Base-by-base conservation (phyloP, 2,888 invertebrate species). In the Andrena minutula region DNA sequence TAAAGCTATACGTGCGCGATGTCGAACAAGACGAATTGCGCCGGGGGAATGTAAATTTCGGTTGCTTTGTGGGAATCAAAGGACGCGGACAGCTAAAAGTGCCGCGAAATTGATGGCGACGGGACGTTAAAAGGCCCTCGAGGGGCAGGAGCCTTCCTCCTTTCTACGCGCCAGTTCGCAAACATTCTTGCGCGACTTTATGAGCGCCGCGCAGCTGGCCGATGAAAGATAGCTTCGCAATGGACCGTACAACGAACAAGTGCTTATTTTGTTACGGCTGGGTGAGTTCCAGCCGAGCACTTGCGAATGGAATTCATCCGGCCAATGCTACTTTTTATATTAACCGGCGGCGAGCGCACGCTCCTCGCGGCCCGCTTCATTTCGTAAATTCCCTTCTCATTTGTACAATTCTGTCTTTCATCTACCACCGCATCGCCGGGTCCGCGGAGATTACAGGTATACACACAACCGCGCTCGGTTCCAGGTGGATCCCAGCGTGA, bases 351-450 rank as follows among this genome's bases (percentile, higher is more conserved):
- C 26, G 51, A 41, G 41, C 12, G 49, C 7, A 32, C 47, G 8
- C 20, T 61, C 20, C 8, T 79, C 10, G 53, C 61, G 72, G 28
- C 49, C 63, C 20, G 63, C 28, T 26, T 53, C 20, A 35, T 78
- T 80, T 78, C 73, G 28, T 64, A 28, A 68, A 73, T 72, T 68
- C 79, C 56, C 56, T 63, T 72, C 63, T 73, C 73, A 63, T 80
- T 80, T 64, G 51, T 73, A 41, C 73, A 68, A 79, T 80, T 72
- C 53, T 80, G 73, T 73, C 49, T 64, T 73, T 79, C 49, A 66
- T 72, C 71, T 49, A 60, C 70, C 69, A 26, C 51, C 56, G 35
- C 65, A 30, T 71, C 26, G 41, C 47, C n/a, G 28, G 6, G 61
- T 56, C 49, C 66, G 53, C 8, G 65, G 30, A 51, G 64, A 51